Conservation (phyloP, 1,140 invertebrate species). For the Elysia chlorotica region DNA sequence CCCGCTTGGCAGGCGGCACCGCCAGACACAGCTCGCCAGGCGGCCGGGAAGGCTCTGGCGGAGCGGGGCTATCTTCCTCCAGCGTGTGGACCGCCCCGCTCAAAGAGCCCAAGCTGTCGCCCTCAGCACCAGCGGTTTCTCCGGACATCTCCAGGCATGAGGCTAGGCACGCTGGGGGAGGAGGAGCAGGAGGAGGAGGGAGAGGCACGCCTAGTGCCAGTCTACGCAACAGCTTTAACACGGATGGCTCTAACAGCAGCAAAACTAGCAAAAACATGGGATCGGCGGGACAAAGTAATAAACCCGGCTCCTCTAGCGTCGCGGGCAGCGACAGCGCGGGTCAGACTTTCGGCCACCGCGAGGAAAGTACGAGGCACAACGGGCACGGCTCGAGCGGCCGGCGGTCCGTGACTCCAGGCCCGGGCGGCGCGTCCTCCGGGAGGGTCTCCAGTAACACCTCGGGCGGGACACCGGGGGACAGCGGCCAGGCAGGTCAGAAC, state of each 20-base stretch:
- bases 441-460: neutral
- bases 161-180: neutral
- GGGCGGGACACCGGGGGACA: neutral
- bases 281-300: neutral
- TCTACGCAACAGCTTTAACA: neutral
- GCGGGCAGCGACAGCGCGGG: too few species aligned
- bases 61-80: neutral
- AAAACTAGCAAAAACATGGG: neutral
- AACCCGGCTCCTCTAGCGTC: neutral
- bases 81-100: neutral
- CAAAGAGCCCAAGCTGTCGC: constrained; percentile 3
- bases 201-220: neutral
- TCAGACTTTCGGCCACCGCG: too few species aligned
- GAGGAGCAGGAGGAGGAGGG: neutral
- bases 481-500: neutral
- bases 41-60: neutral
- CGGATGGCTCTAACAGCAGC: neutral
- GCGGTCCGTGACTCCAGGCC: neutral
- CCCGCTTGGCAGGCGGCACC: too few species aligned
- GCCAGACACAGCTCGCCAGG: neutral
- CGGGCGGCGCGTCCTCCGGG: neutral
- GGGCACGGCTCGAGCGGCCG: too few species aligned
- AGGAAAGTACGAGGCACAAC: too few species aligned
- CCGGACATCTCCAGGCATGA: neutral
- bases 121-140: neutral